Percentiles rank a stretch among this genome's conserved stretches.
Conservation (phyloP, 2,888 invertebrate genomes). For the Heliconius aoede region DNA sequence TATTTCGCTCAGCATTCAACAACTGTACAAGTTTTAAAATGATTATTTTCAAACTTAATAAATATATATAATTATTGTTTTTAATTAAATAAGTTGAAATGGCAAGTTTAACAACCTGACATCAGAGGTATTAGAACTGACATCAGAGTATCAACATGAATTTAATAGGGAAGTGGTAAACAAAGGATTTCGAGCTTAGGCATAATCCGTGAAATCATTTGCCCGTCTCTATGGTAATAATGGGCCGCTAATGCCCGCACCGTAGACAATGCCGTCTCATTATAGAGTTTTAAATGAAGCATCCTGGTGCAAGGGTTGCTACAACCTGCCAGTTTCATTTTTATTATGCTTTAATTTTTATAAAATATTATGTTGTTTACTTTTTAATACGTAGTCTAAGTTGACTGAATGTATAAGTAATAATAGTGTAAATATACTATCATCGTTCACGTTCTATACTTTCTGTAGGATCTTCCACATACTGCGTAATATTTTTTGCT, state of each 20-base stretch:
- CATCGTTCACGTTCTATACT: too few species aligned
- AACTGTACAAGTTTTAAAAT: too few species aligned
- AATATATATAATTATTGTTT: too few species aligned
- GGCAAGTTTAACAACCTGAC: too few species aligned
- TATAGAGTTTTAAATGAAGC: conserved; percentile 27
- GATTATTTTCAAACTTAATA: too few species aligned
- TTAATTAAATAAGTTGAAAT: too few species aligned
- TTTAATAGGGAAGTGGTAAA: conserved; percentile 22
- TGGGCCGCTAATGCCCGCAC: conserved; percentile 26
- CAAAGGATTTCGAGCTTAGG: conserved; percentile 20
- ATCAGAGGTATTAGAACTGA: not conserved
- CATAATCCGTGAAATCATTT: conserved; percentile 28
- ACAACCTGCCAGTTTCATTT: not conserved
- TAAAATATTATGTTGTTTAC: not conserved
- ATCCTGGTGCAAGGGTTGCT: not conserved
- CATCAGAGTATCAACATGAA: conserved; percentile 14
- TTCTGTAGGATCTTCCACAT: too few species aligned
- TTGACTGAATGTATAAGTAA: too few species aligned
- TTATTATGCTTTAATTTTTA: not conserved
- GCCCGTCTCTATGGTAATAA: conserved; percentile 27
- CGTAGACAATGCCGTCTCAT: conserved; percentile 31
- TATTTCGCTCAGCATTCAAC: too few species aligned
- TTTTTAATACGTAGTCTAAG: not conserved
- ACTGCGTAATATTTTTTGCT: not conserved
- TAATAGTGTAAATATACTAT: too few species aligned